A percentile compares a stretch with the other conserved stretches of the same genome.
phyloP scores from a whole-genome alignment of 2,797 vertebrate species.

The Dermochelys coriacea region DNA sequence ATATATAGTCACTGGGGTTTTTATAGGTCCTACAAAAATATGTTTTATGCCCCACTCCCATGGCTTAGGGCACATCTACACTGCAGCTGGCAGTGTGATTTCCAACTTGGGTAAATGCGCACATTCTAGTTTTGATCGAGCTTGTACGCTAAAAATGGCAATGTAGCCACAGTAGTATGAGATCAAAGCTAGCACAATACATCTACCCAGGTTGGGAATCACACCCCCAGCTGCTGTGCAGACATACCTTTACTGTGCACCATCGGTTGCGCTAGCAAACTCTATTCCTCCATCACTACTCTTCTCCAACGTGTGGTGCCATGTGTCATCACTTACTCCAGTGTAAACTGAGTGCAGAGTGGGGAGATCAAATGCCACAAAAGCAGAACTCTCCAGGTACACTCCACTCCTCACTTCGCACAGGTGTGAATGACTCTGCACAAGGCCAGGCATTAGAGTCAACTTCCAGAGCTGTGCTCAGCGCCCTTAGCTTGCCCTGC shows the following conservation, averaged over 20 bases:
- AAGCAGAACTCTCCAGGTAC: neutral
- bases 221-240: neutral
- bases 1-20: neutral
- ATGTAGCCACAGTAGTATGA: neutral
- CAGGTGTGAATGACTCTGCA: neutral
- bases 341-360: rapidly evolving
- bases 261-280: neutral
- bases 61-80: neutral
- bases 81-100: neutral
- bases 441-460: constrained; percentile 35
- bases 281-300: rapidly evolving
- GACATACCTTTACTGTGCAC: neutral
- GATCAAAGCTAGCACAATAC: neutral
- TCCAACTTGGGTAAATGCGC: too few relatives aligned
- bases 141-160: too few relatives aligned
- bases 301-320: neutral
- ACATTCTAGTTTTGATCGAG: too few relatives aligned
- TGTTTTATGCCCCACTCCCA: rapidly evolving
- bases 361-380: neutral
- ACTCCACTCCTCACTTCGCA: neutral
- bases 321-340: neutral
- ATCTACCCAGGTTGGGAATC: neutral
- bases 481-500: neutral
- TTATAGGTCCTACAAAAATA: neutral
- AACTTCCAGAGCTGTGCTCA: neutral